These are phyloP conservation scores for Graptemys geographica DNA, from an alignment of 2,797 vertebrate species.

Conservation along the genomic window DNA sequence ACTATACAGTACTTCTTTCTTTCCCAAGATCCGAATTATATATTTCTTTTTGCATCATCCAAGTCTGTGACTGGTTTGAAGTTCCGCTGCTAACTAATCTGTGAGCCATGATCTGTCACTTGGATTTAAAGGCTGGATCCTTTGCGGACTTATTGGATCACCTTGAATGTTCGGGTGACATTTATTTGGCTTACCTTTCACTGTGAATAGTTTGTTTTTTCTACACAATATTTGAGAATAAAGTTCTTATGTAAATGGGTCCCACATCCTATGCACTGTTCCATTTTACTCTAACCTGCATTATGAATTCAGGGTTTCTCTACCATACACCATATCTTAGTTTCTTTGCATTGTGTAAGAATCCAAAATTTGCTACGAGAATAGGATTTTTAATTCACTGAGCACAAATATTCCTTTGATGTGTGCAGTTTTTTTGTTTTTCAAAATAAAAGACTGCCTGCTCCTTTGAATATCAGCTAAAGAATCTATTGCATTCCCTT, in stretches of 20 bases:
- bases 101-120: background rate
- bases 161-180: background rate
- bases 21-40: constrained; percentile 55
- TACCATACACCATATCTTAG: constrained; percentile 8
- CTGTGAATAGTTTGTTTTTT: background rate
- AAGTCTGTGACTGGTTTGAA: background rate
- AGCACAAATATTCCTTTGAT: constrained; percentile 62
- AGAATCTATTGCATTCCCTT: constrained; percentile 13
- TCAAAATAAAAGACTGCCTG: constrained; percentile 55
- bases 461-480: constrained; percentile 34
- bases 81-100: background rate
- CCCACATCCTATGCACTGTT: background rate
- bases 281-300: background rate
- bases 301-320: background rate
- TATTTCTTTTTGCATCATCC: background rate
- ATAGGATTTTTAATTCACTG: constrained; percentile 52
- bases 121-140: background rate
- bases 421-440: constrained; percentile 49
- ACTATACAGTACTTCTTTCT: constrained; percentile 46
- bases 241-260: background rate
- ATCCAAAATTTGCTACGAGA: constrained; percentile 65
- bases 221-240: background rate
- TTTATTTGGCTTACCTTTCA: background rate
- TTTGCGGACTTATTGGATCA: background rate
- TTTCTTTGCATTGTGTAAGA: constrained; percentile 17